Percentiles rank a stretch among this genome's conserved stretches.
Evolutionary conservation across 2,888 invertebrate species (phyloP).

Genomic region (Lasioglossum lativentre): DNA sequence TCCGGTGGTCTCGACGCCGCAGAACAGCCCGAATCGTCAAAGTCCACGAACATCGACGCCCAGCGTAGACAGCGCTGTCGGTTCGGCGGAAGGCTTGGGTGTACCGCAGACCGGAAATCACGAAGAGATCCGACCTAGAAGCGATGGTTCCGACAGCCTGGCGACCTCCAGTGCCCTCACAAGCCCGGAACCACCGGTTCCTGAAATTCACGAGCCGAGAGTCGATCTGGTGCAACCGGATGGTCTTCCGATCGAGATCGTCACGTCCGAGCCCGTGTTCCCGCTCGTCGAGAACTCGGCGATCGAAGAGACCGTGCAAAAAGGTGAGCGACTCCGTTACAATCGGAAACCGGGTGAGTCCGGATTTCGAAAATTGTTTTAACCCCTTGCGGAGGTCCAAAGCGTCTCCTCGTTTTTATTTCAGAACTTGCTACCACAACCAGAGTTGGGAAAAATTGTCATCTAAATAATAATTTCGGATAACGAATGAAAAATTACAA

Average conservation of each 20-base stretch:
- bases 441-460: too few relatives aligned
- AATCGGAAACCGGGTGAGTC: background rate
- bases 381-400: too few relatives aligned
- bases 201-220: slow-evolving; percentile 84
- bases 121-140: slow-evolving; percentile 77
- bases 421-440: too few relatives aligned
- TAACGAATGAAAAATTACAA: too few relatives aligned
- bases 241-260: slow-evolving; percentile 59
- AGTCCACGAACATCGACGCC: slow-evolving; percentile 85
- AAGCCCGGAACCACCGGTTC: slow-evolving; percentile 86
- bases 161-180: slow-evolving; percentile 85
- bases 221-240: slow-evolving; percentile 80
- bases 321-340: slow-evolving; percentile 81
- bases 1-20: slow-evolving; percentile 78
- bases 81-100: slow-evolving; percentile 87
- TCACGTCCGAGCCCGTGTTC: slow-evolving; percentile 57
- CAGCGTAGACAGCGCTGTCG: slow-evolving; percentile 87
- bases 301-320: slow-evolving; percentile 86
- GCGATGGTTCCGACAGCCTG: slow-evolving; percentile 86
- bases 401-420: too few relatives aligned
- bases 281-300: slow-evolving; percentile 84
- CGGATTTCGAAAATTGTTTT: background rate
- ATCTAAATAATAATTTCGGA: too few relatives aligned
- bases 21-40: slow-evolving; percentile 81
- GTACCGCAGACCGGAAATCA: slow-evolving; percentile 68